phyloP scores from a whole-genome alignment of 1,140 invertebrate species.

The Ruditapes philippinarum region DNA sequence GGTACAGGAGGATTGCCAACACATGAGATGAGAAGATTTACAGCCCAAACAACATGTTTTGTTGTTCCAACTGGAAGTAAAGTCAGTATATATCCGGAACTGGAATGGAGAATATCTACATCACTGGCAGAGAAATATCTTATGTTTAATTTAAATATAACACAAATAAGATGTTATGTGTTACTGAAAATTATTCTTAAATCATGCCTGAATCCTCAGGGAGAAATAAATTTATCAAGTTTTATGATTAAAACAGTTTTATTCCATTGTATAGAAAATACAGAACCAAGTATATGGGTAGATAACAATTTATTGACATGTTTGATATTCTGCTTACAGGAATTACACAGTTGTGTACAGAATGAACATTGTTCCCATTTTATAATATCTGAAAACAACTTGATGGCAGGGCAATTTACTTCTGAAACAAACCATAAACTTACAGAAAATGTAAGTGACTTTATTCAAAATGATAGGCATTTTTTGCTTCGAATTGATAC shows the following conservation, averaged over 20 bases:
- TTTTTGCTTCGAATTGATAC: no score
- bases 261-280: neutral
- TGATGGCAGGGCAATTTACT: neutral
- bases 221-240: neutral
- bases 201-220: neutral
- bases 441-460: no score
- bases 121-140: neutral
- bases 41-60: neutral
- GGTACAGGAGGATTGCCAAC: neutral
- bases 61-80: neutral
- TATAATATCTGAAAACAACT: neutral
- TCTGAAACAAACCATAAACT: no score
- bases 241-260: slow-evolving; percentile 11
- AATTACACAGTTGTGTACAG: neutral
- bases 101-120: slow-evolving; percentile 28
- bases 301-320: neutral
- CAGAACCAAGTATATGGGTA: neutral
- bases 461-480: no score
- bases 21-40: neutral
- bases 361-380: slow-evolving; percentile 1
- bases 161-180: slow-evolving; percentile 1
- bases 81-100: neutral
- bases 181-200: neutral
- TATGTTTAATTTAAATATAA: slow-evolving; percentile 24
- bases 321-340: neutral